Evolutionary conservation across 2,113 vertebrate genomes (phyloP), one percentile per base, ranked within the genome.

Genomic region (Indicator maculatus): DNA sequence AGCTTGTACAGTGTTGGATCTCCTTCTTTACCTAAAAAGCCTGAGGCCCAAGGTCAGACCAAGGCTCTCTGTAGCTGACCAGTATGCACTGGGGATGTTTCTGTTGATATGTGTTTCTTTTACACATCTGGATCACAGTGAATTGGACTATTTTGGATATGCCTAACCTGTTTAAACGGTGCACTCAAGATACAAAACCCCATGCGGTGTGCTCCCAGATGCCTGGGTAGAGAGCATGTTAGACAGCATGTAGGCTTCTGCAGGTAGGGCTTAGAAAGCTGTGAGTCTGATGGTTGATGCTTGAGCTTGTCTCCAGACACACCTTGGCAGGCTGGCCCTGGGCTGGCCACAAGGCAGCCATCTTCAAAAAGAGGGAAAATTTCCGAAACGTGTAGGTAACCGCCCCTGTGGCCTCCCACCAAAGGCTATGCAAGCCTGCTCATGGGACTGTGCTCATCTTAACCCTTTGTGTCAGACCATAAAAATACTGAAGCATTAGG

Each of bases 201-300:
- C 1, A 2, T 14, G 38, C 53, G 33, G 26, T 1, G 1, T 20
- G 61, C 17, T 59, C 53, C n/a, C 74, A 66, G 39, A 4, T 12
- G 74, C 56, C 21, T 36, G 50, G 28, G 65, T 60, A 73, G 50
- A 16, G 39, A 64, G 36, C 10, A 5, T 1, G 0, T 75, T 3
- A 58, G 45, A 24, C 23, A n/a, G 45, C 1, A 0, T 5, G 44
- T 41, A 66, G 52, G 39, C 14, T 58, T 36, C 78, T 61, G 45
- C 65, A 33, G 39, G 12, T 1, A 26, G 20, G 26, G 60, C 39
- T 70, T 26, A 33, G 52, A 16, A 24, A 16, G 26, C 45, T 31
- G n/a, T 0, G 1, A 75, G 41, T 18, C 41, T 60, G 53, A 21
- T 0, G 3, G 41, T 19, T 0, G 0, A 13, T 52, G 76, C 67